Evolutionary conservation across 2,888 invertebrate genomes (phyloP).

Genomic region (Caenorhabditis uteleia): DNA sequence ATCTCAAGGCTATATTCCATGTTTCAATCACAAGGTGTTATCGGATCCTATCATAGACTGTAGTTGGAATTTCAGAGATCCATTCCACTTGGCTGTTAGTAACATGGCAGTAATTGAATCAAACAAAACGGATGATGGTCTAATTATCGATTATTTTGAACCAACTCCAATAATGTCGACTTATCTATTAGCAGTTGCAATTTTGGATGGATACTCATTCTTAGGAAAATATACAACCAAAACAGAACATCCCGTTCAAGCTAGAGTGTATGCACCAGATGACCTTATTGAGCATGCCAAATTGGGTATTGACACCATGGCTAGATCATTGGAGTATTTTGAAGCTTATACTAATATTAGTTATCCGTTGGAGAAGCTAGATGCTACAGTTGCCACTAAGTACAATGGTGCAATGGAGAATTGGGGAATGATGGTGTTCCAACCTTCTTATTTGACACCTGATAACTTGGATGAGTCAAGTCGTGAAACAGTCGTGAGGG

Average conservation of each 20-base stretch:
- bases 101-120: too few species aligned
- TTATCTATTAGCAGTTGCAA: constrained; percentile 84
- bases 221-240: constrained; percentile 76
- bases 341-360: constrained; percentile 71
- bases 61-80: neutral
- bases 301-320: constrained; percentile 83
- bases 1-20: constrained; percentile 48
- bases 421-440: constrained; percentile 62
- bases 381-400: constrained; percentile 60
- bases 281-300: constrained; percentile 75
- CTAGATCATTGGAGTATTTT: constrained; percentile 76
- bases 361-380: constrained; percentile 72
- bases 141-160: constrained; percentile 50
- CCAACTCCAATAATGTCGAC: constrained; percentile 79
- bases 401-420: constrained; percentile 68
- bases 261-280: constrained; percentile 78
- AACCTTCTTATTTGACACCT: constrained; percentile 56
- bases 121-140: neutral
- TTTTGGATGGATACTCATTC: constrained; percentile 81
- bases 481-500: constrained; percentile 63
- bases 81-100: neutral
- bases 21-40: too few species aligned
- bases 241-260: constrained; percentile 75
- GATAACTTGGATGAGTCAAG: constrained; percentile 49
- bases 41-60: too few species aligned